Conservation (phyloP, 23 tunicate genomes). For the Trididemnum nubilum region DNA sequence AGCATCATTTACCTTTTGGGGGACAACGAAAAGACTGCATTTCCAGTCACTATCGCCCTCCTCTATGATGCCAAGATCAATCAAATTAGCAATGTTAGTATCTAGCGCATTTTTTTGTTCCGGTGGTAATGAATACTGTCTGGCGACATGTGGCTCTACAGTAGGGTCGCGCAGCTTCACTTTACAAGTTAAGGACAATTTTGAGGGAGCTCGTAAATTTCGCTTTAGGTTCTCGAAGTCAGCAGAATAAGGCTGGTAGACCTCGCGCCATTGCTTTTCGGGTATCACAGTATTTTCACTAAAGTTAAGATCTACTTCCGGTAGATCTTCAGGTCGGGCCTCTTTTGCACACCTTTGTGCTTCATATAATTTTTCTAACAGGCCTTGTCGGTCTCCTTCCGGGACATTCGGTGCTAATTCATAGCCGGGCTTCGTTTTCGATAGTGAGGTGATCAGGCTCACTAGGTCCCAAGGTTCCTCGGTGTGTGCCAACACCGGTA, state of each 20-base stretch:
- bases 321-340: no score
- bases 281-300: slow-evolving; percentile 1
- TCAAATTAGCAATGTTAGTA: neutral
- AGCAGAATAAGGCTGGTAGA: neutral
- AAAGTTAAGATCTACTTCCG: no score
- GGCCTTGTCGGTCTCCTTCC: no score
- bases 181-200: neutral
- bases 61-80: slow-evolving; percentile 20
- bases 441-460: no score
- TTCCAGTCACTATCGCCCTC: neutral
- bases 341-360: no score
- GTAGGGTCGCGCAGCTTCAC: neutral
- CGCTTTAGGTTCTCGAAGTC: neutral
- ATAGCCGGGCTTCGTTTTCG: no score
- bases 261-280: neutral
- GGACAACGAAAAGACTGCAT: slow-evolving; percentile 9
- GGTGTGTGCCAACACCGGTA: no score
- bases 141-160: neutral
- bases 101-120: slow-evolving; percentile 12
- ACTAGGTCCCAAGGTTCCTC: no score
- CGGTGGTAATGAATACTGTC: neutral
- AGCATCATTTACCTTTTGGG: slow-evolving; percentile 26
- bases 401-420: no score
- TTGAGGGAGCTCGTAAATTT: neutral
- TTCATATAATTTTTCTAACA: no score